Evolutionary conservation across 2,888 invertebrate species (phyloP).

Genomic region (Hypercompe scribonia): DNA sequence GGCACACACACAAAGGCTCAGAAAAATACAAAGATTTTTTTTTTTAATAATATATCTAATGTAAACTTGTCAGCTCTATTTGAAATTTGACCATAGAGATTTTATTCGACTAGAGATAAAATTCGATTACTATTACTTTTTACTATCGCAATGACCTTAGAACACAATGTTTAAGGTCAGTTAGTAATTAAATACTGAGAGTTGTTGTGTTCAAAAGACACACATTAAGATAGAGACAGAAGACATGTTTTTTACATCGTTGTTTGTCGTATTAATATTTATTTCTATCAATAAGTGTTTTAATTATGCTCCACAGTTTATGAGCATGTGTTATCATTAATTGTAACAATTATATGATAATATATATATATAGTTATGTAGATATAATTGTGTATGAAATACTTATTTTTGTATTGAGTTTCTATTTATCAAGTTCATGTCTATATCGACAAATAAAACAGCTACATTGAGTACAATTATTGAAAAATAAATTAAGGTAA

Average conservation of each 20-base stretch:
- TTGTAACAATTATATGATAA: conserved; percentile 7
- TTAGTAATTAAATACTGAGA: conserved; percentile 34
- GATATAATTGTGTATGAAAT: not conserved
- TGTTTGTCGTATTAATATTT: conserved; percentile 58
- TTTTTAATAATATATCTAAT: too few species aligned
- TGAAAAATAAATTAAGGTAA: not conserved
- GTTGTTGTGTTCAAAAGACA: conserved; percentile 40
- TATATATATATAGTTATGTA: not conserved
- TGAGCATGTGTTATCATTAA: conserved; percentile 43
- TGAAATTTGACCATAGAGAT: conserved; percentile 15
- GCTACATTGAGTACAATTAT: too few species aligned
- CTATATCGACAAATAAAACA: not conserved
- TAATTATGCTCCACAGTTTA: conserved; percentile 48
- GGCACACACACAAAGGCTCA: too few species aligned
- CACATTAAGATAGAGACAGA: conserved; percentile 51
- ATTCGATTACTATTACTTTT: conserved; percentile 25
- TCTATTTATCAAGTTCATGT: not conserved
- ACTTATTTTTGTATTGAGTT: not conserved
- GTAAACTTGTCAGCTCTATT: not conserved
- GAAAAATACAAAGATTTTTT: too few species aligned
- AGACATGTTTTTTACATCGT: conserved; percentile 60
- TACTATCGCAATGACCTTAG: conserved; percentile 35
- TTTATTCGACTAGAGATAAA: conserved; percentile 20
- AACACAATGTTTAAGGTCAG: conserved; percentile 16
- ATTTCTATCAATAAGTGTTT: conserved; percentile 49